Conservation (phyloP, 2,888 invertebrate species). For the Dicyrtomina minuta region DNA sequence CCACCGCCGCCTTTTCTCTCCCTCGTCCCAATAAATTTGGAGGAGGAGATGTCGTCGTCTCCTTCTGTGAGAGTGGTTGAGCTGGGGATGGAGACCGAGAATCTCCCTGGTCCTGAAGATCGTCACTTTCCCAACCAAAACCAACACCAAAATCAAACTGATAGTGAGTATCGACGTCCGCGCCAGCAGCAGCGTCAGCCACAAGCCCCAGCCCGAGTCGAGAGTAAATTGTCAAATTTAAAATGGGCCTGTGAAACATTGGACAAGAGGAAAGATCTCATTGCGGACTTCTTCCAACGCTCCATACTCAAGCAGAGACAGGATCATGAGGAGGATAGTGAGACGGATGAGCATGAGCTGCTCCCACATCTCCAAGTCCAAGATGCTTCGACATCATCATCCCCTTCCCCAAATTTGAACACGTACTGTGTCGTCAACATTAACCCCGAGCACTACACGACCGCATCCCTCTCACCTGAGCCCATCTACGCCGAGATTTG, state of each 20-base stretch:
- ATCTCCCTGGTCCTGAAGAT: not conserved
- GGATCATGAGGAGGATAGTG: not conserved
- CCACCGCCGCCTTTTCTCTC: not conserved
- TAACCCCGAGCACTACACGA: not conserved
- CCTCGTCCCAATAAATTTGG: not conserved
- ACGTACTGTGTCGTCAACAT: not conserved
- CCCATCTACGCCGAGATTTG: conserved; percentile 31
- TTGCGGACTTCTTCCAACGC: conserved; percentile 19
- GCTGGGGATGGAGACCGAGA: too few species aligned
- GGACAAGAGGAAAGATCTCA: conserved; percentile 21
- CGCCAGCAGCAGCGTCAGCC: not conserved
- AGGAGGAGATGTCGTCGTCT: not conserved
- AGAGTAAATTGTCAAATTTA: conserved; percentile 6
- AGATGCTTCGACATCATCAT: not conserved
- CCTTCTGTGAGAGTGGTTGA: too few species aligned
- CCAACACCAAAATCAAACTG: too few species aligned
- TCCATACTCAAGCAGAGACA: conserved; percentile 21
- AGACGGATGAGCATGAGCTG: not conserved
- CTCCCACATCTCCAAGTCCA: not conserved
- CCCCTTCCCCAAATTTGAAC: not conserved
- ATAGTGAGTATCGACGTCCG: too few species aligned
- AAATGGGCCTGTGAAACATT: conserved; percentile 26
- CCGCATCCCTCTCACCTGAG: conserved; percentile 2
- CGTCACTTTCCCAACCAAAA: not conserved
- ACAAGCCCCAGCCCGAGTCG: not conserved